phyloP scores from a whole-genome alignment of 2,888 invertebrate species.

The Mechanitis messenoides region DNA sequence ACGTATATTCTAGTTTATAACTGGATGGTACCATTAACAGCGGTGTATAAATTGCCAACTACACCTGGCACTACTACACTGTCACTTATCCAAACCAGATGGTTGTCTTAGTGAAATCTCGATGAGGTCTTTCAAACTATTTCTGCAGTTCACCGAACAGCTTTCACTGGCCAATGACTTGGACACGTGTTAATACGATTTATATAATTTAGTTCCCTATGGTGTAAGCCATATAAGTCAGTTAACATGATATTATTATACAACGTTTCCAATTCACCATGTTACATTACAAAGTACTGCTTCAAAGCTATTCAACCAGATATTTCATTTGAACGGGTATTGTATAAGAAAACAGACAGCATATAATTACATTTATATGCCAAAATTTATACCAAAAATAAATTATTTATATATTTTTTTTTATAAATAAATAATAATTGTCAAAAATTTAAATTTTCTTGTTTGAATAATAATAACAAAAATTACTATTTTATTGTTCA shows the following conservation, averaged over 20 bases:
- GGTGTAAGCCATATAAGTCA: slow-evolving; percentile 1
- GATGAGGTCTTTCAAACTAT: slow-evolving; percentile 46
- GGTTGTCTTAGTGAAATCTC: slow-evolving; percentile 58
- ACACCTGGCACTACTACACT: slow-evolving; percentile 53
- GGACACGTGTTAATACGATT: slow-evolving; percentile 32
- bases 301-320: no score
- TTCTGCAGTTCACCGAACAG: slow-evolving; percentile 44
- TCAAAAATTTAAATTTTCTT: no score
- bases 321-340: no score
- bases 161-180: slow-evolving; percentile 55
- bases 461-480: no score
- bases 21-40: slow-evolving; percentile 26
- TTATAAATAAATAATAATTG: no score
- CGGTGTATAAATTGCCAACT: slow-evolving; percentile 53
- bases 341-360: no score
- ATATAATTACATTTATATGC: no score
- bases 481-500: no score
- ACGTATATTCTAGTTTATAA: slow-evolving; percentile 25
- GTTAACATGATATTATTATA: not conserved
- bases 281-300: no score
- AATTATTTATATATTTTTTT: no score
- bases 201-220: slow-evolving; percentile 11
- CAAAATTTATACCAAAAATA: no score
- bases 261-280: not conserved
- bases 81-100: slow-evolving; percentile 48